Conservation (phyloP, 2,888 invertebrate genomes). For the Callimorpha dominula region DNA sequence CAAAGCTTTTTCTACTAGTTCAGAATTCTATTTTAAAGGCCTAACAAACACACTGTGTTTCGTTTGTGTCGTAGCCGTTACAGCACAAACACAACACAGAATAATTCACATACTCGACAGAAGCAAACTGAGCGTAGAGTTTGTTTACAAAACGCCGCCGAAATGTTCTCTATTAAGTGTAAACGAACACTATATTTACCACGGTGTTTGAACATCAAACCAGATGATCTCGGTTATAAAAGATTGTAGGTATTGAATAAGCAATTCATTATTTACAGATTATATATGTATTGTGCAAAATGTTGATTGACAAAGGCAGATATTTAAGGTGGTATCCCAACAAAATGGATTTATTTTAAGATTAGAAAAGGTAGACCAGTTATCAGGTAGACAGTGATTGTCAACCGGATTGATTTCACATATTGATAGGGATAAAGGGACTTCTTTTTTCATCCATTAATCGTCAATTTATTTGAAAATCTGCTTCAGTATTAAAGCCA, state of each 20-base stretch:
- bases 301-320: too few species aligned
- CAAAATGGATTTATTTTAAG: too few species aligned
- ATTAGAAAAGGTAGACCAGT: too few species aligned
- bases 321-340: too few species aligned
- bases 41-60: background rate
- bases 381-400: too few species aligned
- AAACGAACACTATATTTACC: slow-evolving; percentile 33
- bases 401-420: too few species aligned
- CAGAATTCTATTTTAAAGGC: background rate
- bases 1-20: background rate
- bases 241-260: background rate
- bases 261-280: too few species aligned
- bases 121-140: background rate
- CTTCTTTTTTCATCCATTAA: too few species aligned
- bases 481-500: background rate
- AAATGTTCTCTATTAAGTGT: slow-evolving; percentile 31
- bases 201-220: background rate
- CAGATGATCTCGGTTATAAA: background rate
- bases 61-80: background rate
- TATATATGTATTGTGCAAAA: too few species aligned
- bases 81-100: background rate
- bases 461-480: too few species aligned
- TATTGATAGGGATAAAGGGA: too few species aligned
- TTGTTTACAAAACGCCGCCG: slow-evolving; percentile 38
- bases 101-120: background rate